Base-by-base conservation (phyloP, 1,140 invertebrate genomes). In the Dreissena polymorpha region DNA sequence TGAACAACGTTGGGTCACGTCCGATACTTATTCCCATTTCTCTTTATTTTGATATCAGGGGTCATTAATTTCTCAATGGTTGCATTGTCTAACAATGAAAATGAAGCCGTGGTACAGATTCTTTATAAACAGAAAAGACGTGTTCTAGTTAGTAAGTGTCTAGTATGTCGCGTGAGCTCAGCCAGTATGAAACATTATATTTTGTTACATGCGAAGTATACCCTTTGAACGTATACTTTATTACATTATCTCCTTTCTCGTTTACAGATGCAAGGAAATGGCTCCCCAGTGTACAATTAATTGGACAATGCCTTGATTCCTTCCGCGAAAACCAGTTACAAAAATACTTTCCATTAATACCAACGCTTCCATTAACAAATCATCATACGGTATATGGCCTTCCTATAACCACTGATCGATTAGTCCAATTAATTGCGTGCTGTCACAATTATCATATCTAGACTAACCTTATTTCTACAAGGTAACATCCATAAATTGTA, bases 211-310 rank as follows among this genome's bases (percentile, higher is more conserved):
- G 79, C 79, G 3, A 25, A 74, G 49, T 83, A 87, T 63, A 83
- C 85, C 25, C 68, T 53, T 0, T 84, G 84, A 13, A 72, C 69
- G 69, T 55, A 49, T 16, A 87, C 80, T 65, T 51, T 79, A 23
- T 72, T 80, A 67, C 64, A 65, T 25, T 79, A 85, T 57, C 67
- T 60, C 27, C 72, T 86, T 60, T 83, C 86, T 73, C 84, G 80
- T 85, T 87, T 76, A 21, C 78, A 85, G 73, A 49, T 85, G 77
- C 76, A 63, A 57, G 6, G 3, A 0, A 5, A 14, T 57, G n/a
- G 74, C 25, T 10, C 79, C 75, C 21, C 63, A 27, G n/a, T 55
- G 64, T 39, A 18, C 18, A 5, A 53, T 3, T 23, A 73, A 18
- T n/a, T 74, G 0, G 69, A 73, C 0, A 10, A 39, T 12, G 18